Evolutionary conservation across 2,888 invertebrate genomes (phyloP).

Genomic region (Spilosoma lubricipeda): DNA sequence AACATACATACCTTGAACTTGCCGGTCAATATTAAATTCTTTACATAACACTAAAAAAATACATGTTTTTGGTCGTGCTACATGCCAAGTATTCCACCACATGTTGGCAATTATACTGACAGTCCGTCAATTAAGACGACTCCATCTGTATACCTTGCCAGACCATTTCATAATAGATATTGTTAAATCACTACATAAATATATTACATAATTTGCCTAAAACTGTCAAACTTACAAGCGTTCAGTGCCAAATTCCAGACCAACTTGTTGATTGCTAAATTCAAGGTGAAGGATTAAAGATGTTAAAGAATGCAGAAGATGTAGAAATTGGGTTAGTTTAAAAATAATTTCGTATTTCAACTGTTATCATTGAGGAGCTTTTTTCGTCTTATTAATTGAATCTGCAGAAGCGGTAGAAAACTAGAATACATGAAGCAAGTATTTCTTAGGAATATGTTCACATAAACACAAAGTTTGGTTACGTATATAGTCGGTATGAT

Average conservation of each 20-base stretch:
- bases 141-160: neutral
- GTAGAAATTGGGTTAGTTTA: neutral
- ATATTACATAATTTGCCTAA: neutral
- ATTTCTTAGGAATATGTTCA: neutral
- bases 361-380: neutral
- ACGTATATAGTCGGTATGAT: no score
- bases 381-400: neutral
- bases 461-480: no score
- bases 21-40: neutral
- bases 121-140: neutral
- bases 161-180: neutral
- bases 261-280: neutral
- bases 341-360: neutral
- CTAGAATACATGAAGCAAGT: neutral
- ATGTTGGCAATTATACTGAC: constrained; percentile 2
- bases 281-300: neutral
- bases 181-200: neutral
- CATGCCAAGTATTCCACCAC: neutral
- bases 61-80: neutral
- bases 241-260: neutral
- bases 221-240: neutral
- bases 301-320: neutral
- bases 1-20: neutral
- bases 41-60: neutral
- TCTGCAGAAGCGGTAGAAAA: neutral